Conservation (phyloP, 2,113 vertebrate genomes). For the Rhipidura dahli region DNA sequence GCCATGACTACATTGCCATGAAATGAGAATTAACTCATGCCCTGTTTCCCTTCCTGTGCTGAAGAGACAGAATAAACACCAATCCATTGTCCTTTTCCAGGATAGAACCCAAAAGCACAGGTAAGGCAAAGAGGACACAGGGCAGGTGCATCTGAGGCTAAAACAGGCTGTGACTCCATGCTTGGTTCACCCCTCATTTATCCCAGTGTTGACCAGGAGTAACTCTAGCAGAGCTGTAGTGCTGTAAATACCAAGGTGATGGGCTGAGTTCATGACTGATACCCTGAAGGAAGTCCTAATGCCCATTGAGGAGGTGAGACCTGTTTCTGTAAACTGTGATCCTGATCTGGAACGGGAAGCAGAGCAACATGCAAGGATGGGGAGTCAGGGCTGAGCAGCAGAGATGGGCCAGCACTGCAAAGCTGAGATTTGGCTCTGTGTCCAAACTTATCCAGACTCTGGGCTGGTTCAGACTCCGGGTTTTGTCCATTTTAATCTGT, state of each 20-base stretch:
- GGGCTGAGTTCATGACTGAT: background rate
- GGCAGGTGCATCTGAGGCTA: background rate
- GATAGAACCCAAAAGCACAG: background rate
- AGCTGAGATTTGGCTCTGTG: background rate
- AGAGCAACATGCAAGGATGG: background rate
- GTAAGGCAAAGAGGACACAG: background rate
- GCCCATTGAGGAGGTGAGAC: background rate
- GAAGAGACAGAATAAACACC: background rate
- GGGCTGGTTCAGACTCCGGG: background rate
- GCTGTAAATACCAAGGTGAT: background rate
- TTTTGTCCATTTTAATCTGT: background rate
- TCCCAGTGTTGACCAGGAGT: background rate
- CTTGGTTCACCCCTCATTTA: background rate
- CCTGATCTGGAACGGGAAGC: background rate
- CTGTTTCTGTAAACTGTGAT: background rate
- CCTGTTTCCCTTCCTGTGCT: background rate
- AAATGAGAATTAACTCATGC: background rate
- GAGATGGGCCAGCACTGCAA: background rate
- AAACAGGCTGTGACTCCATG: fast-evolving
- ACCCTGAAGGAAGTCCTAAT: background rate
- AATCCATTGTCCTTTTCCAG: background rate
- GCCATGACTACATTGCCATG: background rate
- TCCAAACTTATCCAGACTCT: background rate
- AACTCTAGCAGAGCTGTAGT: background rate
- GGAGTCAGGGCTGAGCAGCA: background rate